Conservation (phyloP, 2,888 invertebrate genomes). For the Parascotia fuliginaria region DNA sequence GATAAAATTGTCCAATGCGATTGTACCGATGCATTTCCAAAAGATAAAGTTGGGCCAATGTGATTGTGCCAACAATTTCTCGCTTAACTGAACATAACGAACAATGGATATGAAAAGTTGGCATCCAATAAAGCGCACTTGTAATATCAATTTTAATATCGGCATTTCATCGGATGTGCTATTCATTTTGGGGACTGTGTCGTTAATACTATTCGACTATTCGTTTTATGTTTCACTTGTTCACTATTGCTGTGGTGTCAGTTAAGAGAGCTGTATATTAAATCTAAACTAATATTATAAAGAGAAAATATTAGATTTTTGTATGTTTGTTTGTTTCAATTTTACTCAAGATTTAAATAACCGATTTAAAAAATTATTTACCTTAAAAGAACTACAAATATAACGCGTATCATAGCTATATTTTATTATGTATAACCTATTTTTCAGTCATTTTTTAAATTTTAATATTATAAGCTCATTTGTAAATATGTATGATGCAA, state of each 20-base stretch:
- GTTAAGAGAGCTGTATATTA: background rate
- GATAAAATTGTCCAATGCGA: background rate
- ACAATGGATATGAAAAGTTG: conserved; percentile 54
- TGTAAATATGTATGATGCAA: background rate
- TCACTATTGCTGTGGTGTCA: conserved; percentile 27
- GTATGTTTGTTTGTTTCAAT: no score
- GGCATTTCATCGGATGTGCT: conserved; percentile 43
- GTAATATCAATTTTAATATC: conserved; percentile 72
- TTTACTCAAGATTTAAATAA: no score
- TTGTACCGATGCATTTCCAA: conserved; percentile 3
- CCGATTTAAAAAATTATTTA: no score
- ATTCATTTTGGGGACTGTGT: conserved; percentile 58
- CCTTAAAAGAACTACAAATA: no score
- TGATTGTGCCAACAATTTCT: conserved; percentile 28
- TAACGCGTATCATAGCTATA: no score
- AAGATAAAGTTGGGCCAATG: conserved; percentile 29
- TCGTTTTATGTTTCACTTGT: conserved; percentile 48
- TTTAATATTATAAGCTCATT: no score
- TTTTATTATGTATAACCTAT: no score
- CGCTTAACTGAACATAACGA: conserved; percentile 35
- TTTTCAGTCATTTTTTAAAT: no score
- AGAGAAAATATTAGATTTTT: no score
- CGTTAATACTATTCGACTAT: conserved; percentile 40
- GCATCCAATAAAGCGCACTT: conserved; percentile 58
- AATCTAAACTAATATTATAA: no score